phyloP scores from a whole-genome alignment of 1,140 invertebrate genomes.

The Monomorium pharaonis region DNA sequence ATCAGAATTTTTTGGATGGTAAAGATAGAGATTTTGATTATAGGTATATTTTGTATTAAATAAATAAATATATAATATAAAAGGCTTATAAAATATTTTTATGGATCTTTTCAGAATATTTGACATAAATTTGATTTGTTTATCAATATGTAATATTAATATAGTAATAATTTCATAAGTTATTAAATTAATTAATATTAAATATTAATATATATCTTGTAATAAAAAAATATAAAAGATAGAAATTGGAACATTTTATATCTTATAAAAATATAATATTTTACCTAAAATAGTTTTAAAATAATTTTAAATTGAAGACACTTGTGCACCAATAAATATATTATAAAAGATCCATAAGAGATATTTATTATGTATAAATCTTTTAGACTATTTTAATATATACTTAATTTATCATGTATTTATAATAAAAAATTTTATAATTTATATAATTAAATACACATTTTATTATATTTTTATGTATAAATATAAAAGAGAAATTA shows the following conservation, averaged over 20 bases:
- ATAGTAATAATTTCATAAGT: not conserved
- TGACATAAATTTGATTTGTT: slow-evolving; percentile 17
- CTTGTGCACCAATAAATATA: too few relatives aligned
- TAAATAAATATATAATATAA: slow-evolving; percentile 11
- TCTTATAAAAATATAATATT: not conserved
- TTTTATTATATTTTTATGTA: too few relatives aligned
- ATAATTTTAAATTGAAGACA: not conserved
- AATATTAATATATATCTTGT: too few relatives aligned
- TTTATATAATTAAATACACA: too few relatives aligned
- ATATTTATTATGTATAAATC: too few relatives aligned
- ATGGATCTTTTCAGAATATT: not conserved
- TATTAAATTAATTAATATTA: not conserved
- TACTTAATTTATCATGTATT: too few relatives aligned
- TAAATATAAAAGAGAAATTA: not conserved
- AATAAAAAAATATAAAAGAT: not conserved
- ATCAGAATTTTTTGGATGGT: slow-evolving; percentile 93
- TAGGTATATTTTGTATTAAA: slow-evolving; percentile 79
- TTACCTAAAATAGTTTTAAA: not conserved
- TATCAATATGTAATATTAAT: not conserved
- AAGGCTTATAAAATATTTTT: not conserved
- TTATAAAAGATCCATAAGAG: too few relatives aligned
- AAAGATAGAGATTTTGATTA: slow-evolving; percentile 95
- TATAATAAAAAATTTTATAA: too few relatives aligned
- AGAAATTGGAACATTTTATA: not conserved
- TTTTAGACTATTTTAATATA: too few relatives aligned